Base-by-base conservation (phyloP, 2,113 vertebrate species). In the Girardinichthys multiradiatus region DNA sequence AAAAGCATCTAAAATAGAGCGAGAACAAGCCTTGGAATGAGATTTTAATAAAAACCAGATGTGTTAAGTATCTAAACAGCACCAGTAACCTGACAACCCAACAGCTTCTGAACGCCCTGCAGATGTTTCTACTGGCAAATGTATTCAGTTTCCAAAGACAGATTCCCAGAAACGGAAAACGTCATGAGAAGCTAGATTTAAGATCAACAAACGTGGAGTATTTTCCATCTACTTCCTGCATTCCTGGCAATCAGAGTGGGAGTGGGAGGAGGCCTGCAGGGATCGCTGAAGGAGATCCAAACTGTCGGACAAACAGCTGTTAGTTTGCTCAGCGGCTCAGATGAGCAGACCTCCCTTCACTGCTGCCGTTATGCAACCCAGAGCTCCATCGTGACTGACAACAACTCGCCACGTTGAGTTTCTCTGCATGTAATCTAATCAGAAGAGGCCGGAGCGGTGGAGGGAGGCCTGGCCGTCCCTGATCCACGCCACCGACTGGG, bases 261-360 rank as follows among this genome's bases (percentile, higher is more conserved):
- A 27, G 2, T 26, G 4, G 31, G 31, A 33, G 42, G 19, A 30
- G 28, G 24, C 33, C 66, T 62, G 28, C 14, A 13, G 30, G 42
- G 35, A 28, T 45, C 59, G 63, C 76, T 57, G 61, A 42, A 29
- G 60, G 54, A 27, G 63, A 31, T n/a, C 51, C 63, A 63, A 71
- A 68, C 64, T 60, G 81, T 59, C 63, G 45, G 48, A 57, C 26
- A 13, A 66, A 62, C 76, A 79, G 71, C 67, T 82, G 80, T 51
- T 48, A 8, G 57, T 45, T 68, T 26, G 37, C 71, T 64, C 31
- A 57, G 70, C 4, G 3, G 62, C 17, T 72, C n/a, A 14, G n/a
- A n/a, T 26, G 21, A 57, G 12, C 21, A 24, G 31, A 19, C 24
- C 31, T 35, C 8, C 1, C 63, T n/a, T 54, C 71, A 27, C 63